Percentiles rank a stretch among this genome's conserved stretches.
Conservation (phyloP, 2,797 vertebrate genomes). For the Astyanax mexicanus region DNA sequence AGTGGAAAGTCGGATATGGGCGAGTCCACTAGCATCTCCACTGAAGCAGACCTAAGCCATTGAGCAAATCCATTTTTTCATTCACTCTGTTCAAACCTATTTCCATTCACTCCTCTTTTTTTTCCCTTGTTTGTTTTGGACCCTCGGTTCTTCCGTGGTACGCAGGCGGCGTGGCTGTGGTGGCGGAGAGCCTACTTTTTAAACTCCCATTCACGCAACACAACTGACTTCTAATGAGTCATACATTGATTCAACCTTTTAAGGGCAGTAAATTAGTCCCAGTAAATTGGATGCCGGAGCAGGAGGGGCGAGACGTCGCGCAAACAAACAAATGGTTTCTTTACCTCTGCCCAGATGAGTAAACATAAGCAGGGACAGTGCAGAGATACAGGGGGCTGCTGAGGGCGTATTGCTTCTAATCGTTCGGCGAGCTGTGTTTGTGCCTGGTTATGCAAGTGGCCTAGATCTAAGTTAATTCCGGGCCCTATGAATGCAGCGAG, state of each 20-base stretch:
- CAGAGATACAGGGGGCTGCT: neutral
- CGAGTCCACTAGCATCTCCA: slow-evolving; percentile 19
- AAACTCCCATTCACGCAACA: neutral
- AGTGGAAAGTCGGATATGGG: slow-evolving; percentile 19
- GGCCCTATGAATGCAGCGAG: slow-evolving; percentile 7
- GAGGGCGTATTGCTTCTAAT: neutral
- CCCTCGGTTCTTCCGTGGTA: neutral
- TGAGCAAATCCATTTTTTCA: slow-evolving; percentile 17
- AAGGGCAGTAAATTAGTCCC: neutral
- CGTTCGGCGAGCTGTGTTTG: slow-evolving; percentile 37
- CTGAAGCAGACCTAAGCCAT: slow-evolving; percentile 3
- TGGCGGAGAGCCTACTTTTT: neutral
- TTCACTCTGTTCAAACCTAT: slow-evolving; percentile 8
- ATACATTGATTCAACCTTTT: neutral
- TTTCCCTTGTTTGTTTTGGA: slow-evolving; percentile 2
- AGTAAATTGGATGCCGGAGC: neutral
- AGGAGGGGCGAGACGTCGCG: neutral
- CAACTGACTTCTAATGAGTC: slow-evolving; percentile 6
- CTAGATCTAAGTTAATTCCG: slow-evolving; percentile 53
- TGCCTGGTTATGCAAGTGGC: slow-evolving; percentile 48
- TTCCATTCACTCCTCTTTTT: slow-evolving; percentile 15
- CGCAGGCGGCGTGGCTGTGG: slow-evolving; percentile 2
- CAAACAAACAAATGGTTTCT: neutral
- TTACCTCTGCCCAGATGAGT: slow-evolving; percentile 15
- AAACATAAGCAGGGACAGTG: neutral